Evolutionary conservation across 1,140 invertebrate species (phyloP).

Genomic region (Apocrypta bakeri): DNA sequence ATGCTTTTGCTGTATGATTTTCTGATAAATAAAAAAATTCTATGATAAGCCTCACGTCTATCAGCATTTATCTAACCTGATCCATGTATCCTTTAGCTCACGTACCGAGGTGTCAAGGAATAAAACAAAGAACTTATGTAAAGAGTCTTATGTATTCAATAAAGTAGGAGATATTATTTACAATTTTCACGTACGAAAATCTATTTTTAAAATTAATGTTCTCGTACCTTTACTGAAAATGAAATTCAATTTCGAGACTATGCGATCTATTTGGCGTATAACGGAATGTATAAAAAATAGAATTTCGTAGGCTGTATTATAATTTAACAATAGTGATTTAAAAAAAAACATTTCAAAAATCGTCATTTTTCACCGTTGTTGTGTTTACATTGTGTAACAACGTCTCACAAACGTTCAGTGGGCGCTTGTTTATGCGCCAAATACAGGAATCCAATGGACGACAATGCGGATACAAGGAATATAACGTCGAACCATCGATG

Average conservation of each 20-base stretch:
- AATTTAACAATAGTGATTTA: background rate
- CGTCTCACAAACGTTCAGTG: constrained; percentile 66
- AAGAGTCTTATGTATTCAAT: constrained; percentile 37
- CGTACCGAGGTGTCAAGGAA: background rate
- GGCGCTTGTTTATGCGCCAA: constrained; percentile 91
- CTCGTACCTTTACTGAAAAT: background rate
- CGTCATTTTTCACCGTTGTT: constrained; percentile 44
- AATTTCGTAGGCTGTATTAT: constrained; percentile 32
- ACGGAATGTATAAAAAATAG: constrained; percentile 48
- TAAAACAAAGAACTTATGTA: background rate
- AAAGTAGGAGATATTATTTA: constrained; percentile 38
- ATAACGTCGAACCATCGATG: constrained; percentile 99
- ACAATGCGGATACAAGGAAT: constrained; percentile 96
- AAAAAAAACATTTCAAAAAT: constrained; percentile 49
- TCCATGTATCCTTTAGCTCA: background rate
- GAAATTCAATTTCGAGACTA: constrained; percentile 6
- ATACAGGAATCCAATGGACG: constrained; percentile 96
- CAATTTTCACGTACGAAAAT: constrained; percentile 46
- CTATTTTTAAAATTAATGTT: constrained; percentile 39
- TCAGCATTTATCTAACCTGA: background rate
- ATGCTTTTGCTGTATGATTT: constrained; percentile 65
- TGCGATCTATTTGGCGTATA: background rate
- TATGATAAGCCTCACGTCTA: constrained; percentile 4
- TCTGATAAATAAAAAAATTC: constrained; percentile 62
- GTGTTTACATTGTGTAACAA: background rate